phyloP scores from a whole-genome alignment of 2,888 invertebrate species.

The Anoplius nigerrimus region DNA sequence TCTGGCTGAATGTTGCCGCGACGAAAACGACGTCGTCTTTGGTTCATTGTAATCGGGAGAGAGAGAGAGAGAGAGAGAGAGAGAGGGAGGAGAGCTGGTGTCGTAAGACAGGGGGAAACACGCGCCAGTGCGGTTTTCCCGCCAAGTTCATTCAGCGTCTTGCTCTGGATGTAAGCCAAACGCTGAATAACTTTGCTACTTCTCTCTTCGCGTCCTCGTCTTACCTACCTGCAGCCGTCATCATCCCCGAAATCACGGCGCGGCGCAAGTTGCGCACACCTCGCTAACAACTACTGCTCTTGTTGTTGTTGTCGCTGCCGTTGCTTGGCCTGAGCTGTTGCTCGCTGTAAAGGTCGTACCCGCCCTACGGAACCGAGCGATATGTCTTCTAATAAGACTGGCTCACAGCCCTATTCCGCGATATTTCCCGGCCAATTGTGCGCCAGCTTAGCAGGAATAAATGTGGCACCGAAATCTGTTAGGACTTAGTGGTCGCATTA shows the following conservation, averaged over 20 bases:
- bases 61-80: no score
- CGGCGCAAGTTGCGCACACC: no score
- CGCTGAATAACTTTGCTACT: slow-evolving; percentile 58
- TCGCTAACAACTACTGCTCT: slow-evolving; percentile 26
- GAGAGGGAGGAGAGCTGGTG: slow-evolving; percentile 26
- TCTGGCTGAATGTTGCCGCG: slow-evolving; percentile 24
- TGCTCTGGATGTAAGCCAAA: slow-evolving; percentile 71
- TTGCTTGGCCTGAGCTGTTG: no score
- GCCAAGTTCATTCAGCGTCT: slow-evolving; percentile 73
- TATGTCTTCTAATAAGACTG: slow-evolving; percentile 60
- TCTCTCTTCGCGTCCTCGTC: slow-evolving; percentile 8
- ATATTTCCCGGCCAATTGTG: slow-evolving; percentile 65
- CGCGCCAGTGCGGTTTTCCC: slow-evolving; percentile 66
- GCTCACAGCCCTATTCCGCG: slow-evolving; percentile 58
- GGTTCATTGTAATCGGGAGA: slow-evolving; percentile 6
- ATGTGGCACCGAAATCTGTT: slow-evolving; percentile 61
- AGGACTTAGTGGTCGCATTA: slow-evolving; percentile 61
- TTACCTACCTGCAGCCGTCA: slow-evolving; percentile 21
- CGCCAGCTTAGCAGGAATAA: slow-evolving; percentile 57
- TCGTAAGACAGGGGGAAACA: slow-evolving; percentile 45
- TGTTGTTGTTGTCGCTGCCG: slow-evolving; percentile 41
- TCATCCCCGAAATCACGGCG: no score
- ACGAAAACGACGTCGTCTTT: slow-evolving; percentile 30
- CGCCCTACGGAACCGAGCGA: slow-evolving; percentile 31
- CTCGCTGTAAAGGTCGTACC: no score